Percentiles rank a stretch among this genome's conserved stretches.
phyloP scores from a whole-genome alignment of 2,888 invertebrate genomes.

The Drosophila limbata region DNA sequence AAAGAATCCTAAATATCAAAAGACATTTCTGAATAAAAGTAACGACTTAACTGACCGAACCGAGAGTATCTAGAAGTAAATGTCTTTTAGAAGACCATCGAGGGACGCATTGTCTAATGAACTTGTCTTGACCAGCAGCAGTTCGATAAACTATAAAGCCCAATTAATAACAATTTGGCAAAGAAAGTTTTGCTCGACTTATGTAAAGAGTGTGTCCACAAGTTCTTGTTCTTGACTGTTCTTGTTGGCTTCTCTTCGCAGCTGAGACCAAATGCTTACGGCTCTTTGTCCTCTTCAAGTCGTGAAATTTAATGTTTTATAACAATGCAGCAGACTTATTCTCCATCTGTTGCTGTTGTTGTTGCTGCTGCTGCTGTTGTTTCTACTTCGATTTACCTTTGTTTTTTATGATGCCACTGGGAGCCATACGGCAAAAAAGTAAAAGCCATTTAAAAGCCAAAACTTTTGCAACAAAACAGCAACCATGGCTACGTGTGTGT shows the following conservation, averaged over 20 bases:
- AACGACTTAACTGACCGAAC: neutral
- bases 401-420: constrained; percentile 77
- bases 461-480: constrained; percentile 66
- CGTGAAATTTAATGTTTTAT: constrained; percentile 69
- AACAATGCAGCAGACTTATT: constrained; percentile 38
- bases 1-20: neutral
- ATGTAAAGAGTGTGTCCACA: constrained; percentile 29
- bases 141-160: constrained; percentile 77
- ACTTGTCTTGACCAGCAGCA: constrained; percentile 33
- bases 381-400: constrained; percentile 76
- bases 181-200: constrained; percentile 54
- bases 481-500: constrained; percentile 30
- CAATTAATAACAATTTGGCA: constrained; percentile 80
- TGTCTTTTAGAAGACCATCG: constrained; percentile 33
- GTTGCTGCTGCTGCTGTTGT: constrained; percentile 44
- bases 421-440: constrained; percentile 78
- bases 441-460: constrained; percentile 80
- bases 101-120: constrained; percentile 61
- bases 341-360: constrained; percentile 10
- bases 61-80: constrained; percentile 5
- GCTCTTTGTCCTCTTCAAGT: constrained; percentile 22
- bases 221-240: neutral
- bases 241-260: constrained; percentile 17
- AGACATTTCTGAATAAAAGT: neutral
- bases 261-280: constrained; percentile 45